phyloP scores from a whole-genome alignment of 2,888 invertebrate species.

The Chymomyza amoena region DNA sequence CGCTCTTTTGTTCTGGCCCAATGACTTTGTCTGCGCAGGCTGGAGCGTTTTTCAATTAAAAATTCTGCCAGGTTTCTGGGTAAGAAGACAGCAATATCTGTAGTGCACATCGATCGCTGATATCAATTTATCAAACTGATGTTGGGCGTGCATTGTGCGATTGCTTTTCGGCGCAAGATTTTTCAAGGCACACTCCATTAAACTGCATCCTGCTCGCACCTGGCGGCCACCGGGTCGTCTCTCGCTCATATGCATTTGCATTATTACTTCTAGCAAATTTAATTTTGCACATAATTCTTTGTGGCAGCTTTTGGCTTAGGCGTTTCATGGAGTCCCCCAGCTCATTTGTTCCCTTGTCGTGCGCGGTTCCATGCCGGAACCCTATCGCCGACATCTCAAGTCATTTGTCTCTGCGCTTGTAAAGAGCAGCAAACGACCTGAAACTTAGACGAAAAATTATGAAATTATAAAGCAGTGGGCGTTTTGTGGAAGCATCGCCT shows the following conservation, averaged over 20 bases:
- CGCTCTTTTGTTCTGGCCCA: conserved; percentile 1
- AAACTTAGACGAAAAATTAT: conserved; percentile 52
- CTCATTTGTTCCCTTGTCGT: conserved; percentile 24
- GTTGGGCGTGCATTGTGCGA: conserved; percentile 74
- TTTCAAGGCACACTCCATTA: conserved; percentile 20
- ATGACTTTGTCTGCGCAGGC: background rate
- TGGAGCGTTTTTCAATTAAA: conserved; percentile 63
- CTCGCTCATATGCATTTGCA: conserved; percentile 18
- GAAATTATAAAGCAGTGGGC: conserved; percentile 58
- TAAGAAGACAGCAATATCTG: conserved; percentile 38
- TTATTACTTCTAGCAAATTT: conserved; percentile 59
- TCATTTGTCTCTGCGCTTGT: conserved; percentile 71
- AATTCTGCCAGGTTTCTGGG: conserved; percentile 40
- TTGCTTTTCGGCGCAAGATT: conserved; percentile 62
- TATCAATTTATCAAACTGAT: conserved; percentile 78
- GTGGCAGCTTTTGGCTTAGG: conserved; percentile 63
- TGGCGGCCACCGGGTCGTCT: background rate
- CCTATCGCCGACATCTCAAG: conserved; percentile 43
- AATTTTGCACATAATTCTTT: conserved; percentile 66
- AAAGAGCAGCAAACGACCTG: conserved; percentile 40
- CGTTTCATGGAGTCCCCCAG: conserved; percentile 37
- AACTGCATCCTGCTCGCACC: conserved; percentile 15
- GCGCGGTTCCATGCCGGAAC: conserved; percentile 16
- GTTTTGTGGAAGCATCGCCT: conserved; percentile 7
- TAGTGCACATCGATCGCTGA: conserved; percentile 73